Evolutionary conservation across 2,113 vertebrate genomes (phyloP), one percentile per base, ranked within the genome.

Genomic region (Mungos mungo): DNA sequence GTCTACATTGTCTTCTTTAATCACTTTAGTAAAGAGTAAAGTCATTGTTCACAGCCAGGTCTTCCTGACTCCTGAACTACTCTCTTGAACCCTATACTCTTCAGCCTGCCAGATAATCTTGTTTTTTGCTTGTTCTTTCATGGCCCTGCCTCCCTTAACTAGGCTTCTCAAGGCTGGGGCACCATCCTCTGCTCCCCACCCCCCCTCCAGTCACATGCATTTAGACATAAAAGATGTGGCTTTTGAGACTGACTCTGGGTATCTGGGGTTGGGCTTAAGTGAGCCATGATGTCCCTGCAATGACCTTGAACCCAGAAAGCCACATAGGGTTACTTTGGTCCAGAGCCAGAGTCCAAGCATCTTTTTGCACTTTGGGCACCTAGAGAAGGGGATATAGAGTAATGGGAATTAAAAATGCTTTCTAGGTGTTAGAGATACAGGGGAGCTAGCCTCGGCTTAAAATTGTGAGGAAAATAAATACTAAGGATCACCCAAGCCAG

Each of bases 381-480:
- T 25, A 7, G 25, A 0, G 0, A 0, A 1, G 38, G 5, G 2
- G 33, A 41, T 13, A 10, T 86, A 45, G 27, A 41, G 63, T 38
- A 35, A 45, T 18, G 25, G 29, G 21, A 38, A 52, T 29, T 84
- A 31, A 31, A 52, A 83, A 38, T n/a, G 65, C 41, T 31, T 63
- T 63, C 12, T 52, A 2, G 89, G 54, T 52, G 25, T 14, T 38
- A 65, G 57, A 92, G n/a, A 65, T 31, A 31, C 31, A 63, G 29
- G 12, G 41, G 29, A 90, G 29, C 16, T 80, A 18, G 27, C 52
- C 21, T 10, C 4, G 33, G n/a, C 16, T 50, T 31, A 21, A 83
- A n/a, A 47, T 29, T 31, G 35, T n/a, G 9, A 72, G 29, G 71
- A 27, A 50, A 57, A n/a, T 65, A 33, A 69, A 29, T 23, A n/a